A percentile compares a stretch with the other conserved stretches of the same genome.
Conservation (phyloP, 2,888 invertebrate species). For the Hecatera dysodea region DNA sequence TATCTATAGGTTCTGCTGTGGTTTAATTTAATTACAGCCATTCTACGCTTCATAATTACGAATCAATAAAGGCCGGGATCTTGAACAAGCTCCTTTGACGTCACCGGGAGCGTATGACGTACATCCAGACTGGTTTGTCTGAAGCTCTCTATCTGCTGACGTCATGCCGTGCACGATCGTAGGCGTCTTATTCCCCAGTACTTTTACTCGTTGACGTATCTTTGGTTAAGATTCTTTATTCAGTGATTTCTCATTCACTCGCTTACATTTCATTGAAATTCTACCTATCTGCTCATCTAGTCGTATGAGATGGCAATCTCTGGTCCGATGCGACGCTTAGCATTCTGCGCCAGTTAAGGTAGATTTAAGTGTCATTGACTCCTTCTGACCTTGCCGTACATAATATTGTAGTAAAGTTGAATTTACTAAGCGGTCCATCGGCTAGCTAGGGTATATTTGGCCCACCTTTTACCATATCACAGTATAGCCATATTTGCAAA, state of each 20-base stretch:
- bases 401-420: too few relatives aligned
- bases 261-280: background rate
- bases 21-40: conserved; percentile 18
- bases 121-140: conserved; percentile 17
- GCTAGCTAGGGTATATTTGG: too few relatives aligned
- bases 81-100: conserved; percentile 44
- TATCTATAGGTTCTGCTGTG: background rate
- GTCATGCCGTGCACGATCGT: conserved; percentile 42
- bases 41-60: background rate
- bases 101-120: conserved; percentile 56
- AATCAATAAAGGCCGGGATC: conserved; percentile 25
- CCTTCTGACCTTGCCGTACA: background rate
- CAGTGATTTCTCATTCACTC: background rate
- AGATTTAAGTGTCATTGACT: background rate
- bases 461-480: too few relatives aligned
- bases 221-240: background rate
- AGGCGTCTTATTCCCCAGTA: conserved; percentile 29
- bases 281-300: conserved; percentile 5
- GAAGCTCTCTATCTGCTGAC: conserved; percentile 30
- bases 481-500: too few relatives aligned
- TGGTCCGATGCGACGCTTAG: background rate
- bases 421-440: too few relatives aligned
- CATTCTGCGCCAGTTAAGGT: background rate
- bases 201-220: conserved; percentile 4
- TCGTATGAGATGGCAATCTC: background rate